phyloP scores from a whole-genome alignment of 2,888 invertebrate genomes.

The Noctua pronuba region DNA sequence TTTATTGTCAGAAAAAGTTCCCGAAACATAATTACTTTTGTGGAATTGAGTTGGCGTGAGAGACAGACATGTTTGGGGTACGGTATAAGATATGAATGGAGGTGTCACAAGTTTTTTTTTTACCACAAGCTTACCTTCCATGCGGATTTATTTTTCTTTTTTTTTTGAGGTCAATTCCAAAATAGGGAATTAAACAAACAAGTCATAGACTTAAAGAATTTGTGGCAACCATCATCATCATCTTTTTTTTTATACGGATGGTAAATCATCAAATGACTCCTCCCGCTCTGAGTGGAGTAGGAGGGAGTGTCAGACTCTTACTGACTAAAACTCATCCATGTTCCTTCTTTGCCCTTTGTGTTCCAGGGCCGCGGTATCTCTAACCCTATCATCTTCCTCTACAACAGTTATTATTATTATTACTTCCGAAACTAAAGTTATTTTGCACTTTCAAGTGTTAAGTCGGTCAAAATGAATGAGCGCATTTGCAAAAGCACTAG shows the following conservation, averaged over 20 bases:
- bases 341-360: no score
- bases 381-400: no score
- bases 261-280: no score
- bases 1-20: constrained; percentile 37
- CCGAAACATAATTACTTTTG: constrained; percentile 52
- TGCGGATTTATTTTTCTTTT: neutral
- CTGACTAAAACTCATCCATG: no score
- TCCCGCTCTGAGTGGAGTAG: no score
- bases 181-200: neutral
- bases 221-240: no score
- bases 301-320: no score
- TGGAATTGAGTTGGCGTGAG: constrained; percentile 52
- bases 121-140: neutral
- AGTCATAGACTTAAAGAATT: no score
- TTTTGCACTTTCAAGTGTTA: neutral
- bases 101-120: neutral
- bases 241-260: no score
- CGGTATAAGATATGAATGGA: constrained; percentile 17
- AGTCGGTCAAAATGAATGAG: neutral
- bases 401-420: no score
- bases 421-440: neutral
- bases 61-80: neutral
- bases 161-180: neutral
- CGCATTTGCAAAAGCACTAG: neutral
- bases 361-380: no score